Base-by-base conservation (phyloP, 1,140 invertebrate genomes). In the Gryllus bimaculatus region DNA sequence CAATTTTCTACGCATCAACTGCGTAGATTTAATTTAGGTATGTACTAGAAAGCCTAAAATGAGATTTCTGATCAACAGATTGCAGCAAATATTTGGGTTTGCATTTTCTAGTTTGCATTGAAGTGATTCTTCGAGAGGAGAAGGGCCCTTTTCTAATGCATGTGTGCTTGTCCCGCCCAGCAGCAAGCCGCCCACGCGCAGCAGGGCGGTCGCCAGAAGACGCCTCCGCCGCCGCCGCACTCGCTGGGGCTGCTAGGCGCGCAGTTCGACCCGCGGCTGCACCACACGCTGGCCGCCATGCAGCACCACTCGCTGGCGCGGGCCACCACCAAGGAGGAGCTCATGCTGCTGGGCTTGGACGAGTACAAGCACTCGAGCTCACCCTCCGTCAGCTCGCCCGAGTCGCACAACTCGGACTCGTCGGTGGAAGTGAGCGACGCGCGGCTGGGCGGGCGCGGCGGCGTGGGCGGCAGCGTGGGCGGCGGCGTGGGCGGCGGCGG, bases 391-490 rank as follows among this genome's bases (percentile, higher is more conserved):
- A 92, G 91, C 76, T 93, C 92, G 0, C 92, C 92, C 0, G 93
- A 93, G 79, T 93, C 92, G 0, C 91, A 93, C 80, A 92, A 92
- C 81, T 93, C 92, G 76, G 92, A 93, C 80, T 92, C 91, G 10
- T 92, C 91, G 0, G 86, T 91, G 20, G 91, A 92, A 82, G 86
- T 91, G 47, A 88, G 87, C 26, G 90, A 90, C 75, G 85, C 88
- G 74, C 83, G 87, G 0, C 8, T 47, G 2, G 21, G 48, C n/a
- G 10, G 48, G 54, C 26, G 78, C 20, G 8, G 15, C 47, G 20
- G 89, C 89, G 75, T 91, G 91, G 80, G 90, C 91, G 82, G 89
- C 90, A 79, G 85, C 88, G 18, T 85, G 89, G 77, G 77, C 6
- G 78, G 73, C 6, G 21, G 86, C 87, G 78, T 83, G 86, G 26